Conservation (phyloP, 2,113 vertebrate genomes). For the Osmerus eperlanus region DNA sequence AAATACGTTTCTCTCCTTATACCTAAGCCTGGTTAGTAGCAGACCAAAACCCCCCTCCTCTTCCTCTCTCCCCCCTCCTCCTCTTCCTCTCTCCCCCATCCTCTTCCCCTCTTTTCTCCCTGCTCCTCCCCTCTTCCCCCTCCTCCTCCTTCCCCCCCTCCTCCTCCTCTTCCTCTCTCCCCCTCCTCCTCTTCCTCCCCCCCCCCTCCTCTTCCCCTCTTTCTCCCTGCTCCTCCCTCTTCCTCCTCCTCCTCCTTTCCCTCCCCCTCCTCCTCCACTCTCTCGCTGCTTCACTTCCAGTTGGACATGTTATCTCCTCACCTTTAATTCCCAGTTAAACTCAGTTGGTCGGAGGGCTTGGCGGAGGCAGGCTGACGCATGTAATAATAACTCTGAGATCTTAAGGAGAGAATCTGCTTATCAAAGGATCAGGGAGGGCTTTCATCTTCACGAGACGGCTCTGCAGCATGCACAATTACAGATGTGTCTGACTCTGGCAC, state of each 20-base stretch:
- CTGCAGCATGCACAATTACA: not conserved
- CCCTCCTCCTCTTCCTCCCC: not conserved
- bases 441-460: too few species aligned
- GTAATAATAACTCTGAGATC: too few species aligned
- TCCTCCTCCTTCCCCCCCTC: not conserved
- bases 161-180: not conserved
- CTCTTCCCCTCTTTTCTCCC: not conserved
- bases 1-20: constrained; percentile 1
- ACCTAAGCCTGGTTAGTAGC: constrained; percentile 17
- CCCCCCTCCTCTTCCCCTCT: not conserved
- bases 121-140: not conserved
- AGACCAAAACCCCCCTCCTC: not conserved
- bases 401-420: too few species aligned
- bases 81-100: not conserved
- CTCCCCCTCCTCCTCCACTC: not conserved
- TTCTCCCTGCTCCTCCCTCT: not conserved
- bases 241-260: not conserved
- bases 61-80: not conserved
- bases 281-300: not conserved
- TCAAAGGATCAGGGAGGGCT: too few species aligned
- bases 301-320: too few species aligned
- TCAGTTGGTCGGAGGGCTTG: too few species aligned
- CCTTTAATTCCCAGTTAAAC: too few species aligned
- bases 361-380: too few species aligned
- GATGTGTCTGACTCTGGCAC: not conserved